Base-by-base conservation (phyloP, 2,888 invertebrate genomes). In the Drosophila phalerata region DNA sequence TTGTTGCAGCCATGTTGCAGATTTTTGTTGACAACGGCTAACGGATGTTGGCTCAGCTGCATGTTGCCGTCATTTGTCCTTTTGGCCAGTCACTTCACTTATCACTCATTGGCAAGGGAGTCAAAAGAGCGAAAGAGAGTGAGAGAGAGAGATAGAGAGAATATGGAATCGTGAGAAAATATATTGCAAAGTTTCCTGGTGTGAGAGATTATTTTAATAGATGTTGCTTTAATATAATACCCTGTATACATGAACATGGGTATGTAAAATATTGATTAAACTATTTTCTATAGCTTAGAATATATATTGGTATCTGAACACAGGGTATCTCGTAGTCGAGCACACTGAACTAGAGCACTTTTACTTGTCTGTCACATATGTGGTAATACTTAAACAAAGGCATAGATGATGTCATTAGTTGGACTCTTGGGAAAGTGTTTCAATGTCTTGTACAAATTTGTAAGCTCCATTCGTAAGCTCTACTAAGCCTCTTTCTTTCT, bases 11-110 rank as follows among this genome's bases (percentile, higher is more conserved):
- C 52, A 47, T 37, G 76, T 48, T 81, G 86, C 69, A 80, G 61
- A 78, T 22, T 61, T 74, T 66, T 87, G 81, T 83, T 77, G 71
- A 74, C 83, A 85, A 49, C 49, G 34, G 19, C 62, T 80, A 82
- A 85, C 82, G 82, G 85, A 75, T 85, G 86, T 78, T 81, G 75
- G 79, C 79, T 85, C 85, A 87, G 87, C 81, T 81, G 82, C 85
- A 72, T 47, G 56, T 62, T 57, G 67, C 69, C 67, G 77, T 87
- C 85, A 85, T 80, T 85, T 88, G 73, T 73, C 73, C 73, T 73
- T 73, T 64, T 77, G 48, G 13, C 58, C 65, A 73, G 58, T 73
- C 72, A 73, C 72, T 56, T 65, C 13, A 51, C 45, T 17, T 55
- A 61, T 61, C 69, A 43, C 30, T 60, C 48, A 49, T 43, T 38